Base-by-base conservation (phyloP, 92 coral and sea anemone species). In the Umimayanthus chanpuru region DNA sequence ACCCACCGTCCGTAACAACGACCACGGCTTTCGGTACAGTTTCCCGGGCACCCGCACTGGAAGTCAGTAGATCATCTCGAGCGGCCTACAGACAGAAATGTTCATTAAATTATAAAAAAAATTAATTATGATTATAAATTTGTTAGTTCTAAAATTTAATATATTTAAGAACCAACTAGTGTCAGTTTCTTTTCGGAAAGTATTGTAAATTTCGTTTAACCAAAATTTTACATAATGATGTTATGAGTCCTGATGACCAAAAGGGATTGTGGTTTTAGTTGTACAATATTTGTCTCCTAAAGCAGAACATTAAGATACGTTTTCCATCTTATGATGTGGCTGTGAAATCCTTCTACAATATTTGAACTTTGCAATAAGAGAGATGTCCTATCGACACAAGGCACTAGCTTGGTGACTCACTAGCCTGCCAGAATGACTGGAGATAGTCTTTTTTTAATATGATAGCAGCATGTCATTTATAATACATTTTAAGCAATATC, bases 1-100 rank as follows among this genome's bases (percentile, higher is more conserved):
- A 85, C 21, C 96, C 97, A 29, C 94, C 95, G 36, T 95, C 97
- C 25, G 94, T 94, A 21, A 97, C 93, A 23, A 97, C 89, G 26
- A 97, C 76, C 53, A 95, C 85, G 4, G 98, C 96, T 81, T 93
- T 95, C 1, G 98, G 98, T 11, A 94, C 92, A 14, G 91, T 64
- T 9, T 86, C 88, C 39, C 98, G 91, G 28, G 96, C 90, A n/a
- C 96, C 98, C 12, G 92, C 76, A 40, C 90, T 93, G 6, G 90
- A 79, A 20, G 78, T 53, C 25, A 95, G 29, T 83, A 95, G 81
- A 53, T 89, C 88, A 47, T 95, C 98, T 58, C 93, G 96, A 18
- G 93, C 92, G 29, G 77, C 87, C 87, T 83, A 82, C 5, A 82
- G 40, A 75, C 44, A 75, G 44, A 25, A 1, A 75, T 0, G 20